Evolutionary conservation across 2,797 vertebrate genomes (phyloP).

Genomic region (Hypotaenidia okinawae): DNA sequence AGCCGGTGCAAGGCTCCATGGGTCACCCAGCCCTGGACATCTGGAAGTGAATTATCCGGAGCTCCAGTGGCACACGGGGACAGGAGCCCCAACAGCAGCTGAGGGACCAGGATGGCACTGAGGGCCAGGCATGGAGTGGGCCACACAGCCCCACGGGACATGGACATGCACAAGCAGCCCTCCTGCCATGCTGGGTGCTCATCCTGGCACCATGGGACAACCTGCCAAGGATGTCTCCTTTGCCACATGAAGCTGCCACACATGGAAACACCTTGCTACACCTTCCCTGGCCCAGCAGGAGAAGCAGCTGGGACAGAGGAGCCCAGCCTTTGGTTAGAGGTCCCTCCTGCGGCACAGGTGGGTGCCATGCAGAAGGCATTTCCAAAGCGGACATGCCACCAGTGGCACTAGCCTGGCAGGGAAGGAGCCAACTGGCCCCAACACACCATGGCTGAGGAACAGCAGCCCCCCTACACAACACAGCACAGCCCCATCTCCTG

Average conservation of each 20-base stretch:
- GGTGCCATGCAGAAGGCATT: background rate
- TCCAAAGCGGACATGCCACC: rapidly evolving
- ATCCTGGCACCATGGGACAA: rapidly evolving
- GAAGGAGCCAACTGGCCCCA: background rate
- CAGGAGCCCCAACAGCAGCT: rapidly evolving
- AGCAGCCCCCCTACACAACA: rapidly evolving
- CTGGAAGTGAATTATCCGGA: rapidly evolving
- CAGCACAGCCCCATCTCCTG: rapidly evolving
- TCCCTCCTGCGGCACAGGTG: rapidly evolving
- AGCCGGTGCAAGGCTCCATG: rapidly evolving
- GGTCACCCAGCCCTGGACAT: rapidly evolving
- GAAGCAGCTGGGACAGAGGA: background rate
- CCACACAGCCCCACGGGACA: background rate
- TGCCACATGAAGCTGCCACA: background rate
- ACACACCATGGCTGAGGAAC: rapidly evolving
- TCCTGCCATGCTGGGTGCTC: rapidly evolving
- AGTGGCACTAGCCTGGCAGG: rapidly evolving
- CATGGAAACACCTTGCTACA: background rate
- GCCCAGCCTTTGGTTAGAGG: rapidly evolving
- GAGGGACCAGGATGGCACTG: background rate
- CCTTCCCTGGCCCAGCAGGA: rapidly evolving
- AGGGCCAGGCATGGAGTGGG: background rate
- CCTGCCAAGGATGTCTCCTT: rapidly evolving
- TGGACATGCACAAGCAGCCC: rapidly evolving
- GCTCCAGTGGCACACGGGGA: rapidly evolving